Conservation (phyloP, 2,797 vertebrate genomes). For the Hemibagrus guttatus region DNA sequence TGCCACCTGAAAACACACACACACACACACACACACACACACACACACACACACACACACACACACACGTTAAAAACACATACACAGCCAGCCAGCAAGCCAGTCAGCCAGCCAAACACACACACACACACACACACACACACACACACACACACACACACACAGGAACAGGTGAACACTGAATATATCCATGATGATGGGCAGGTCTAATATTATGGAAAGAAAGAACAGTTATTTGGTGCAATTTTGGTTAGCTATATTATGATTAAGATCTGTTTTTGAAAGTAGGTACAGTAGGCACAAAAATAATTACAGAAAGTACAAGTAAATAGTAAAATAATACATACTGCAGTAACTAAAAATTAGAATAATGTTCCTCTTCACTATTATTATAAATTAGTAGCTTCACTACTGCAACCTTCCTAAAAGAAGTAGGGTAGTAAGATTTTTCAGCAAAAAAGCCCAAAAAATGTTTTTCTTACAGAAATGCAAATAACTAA, state of each 20-base stretch:
- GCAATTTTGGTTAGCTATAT: not conserved
- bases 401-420: not conserved
- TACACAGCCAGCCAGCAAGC: not conserved
- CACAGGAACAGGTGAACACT: not conserved
- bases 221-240: not conserved
- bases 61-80: too few relatives aligned
- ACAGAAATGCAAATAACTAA: not conserved
- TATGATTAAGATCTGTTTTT: not conserved
- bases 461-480: too few relatives aligned
- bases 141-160: not conserved
- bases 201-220: not conserved
- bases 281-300: not conserved
- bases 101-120: not conserved
- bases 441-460: not conserved
- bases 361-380: not conserved
- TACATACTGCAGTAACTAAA: not conserved
- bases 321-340: not conserved
- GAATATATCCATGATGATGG: not conserved
- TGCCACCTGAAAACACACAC: constrained; percentile 64
- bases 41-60: not conserved
- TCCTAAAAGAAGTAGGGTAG: not conserved
- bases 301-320: not conserved
- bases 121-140: not conserved
- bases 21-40: constrained; percentile 14
- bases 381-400: not conserved